Conservation (phyloP, 2,113 vertebrate genomes). For the Salvelinus namaycush region DNA sequence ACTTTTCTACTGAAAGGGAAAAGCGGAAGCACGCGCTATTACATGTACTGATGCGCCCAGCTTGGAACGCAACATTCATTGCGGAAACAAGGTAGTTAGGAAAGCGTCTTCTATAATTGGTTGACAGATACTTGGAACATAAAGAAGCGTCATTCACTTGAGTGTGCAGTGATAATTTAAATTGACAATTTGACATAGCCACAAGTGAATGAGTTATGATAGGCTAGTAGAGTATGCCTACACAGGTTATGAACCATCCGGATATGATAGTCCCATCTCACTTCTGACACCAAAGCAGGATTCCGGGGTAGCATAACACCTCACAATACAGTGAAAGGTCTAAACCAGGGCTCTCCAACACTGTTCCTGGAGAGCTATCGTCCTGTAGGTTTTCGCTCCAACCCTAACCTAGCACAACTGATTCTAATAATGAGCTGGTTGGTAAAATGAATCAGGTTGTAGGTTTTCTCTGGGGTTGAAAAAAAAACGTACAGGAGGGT, state of each 20-base stretch:
- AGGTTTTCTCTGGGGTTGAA: too few relatives aligned
- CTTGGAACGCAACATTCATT: neutral
- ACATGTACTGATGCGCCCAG: neutral
- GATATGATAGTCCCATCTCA: neutral
- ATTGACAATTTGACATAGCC: neutral
- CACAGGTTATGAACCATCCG: neutral
- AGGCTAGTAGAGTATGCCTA: neutral
- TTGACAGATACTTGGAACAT: neutral
- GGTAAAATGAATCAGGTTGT: too few relatives aligned
- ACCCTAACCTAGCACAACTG: too few relatives aligned
- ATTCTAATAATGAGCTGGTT: too few relatives aligned
- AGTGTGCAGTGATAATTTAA: neutral
- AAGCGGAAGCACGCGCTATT: neutral
- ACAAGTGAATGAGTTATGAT: neutral
- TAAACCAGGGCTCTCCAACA: too few relatives aligned
- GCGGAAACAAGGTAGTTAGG: neutral
- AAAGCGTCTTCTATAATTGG: neutral
- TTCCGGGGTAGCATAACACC: too few relatives aligned
- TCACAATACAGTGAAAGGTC: too few relatives aligned
- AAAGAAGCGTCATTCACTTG: neutral
- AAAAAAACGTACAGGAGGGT: too few relatives aligned
- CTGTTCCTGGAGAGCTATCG: too few relatives aligned
- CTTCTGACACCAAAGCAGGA: neutral
- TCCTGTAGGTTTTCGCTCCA: too few relatives aligned
- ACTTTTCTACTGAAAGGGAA: neutral